phyloP scores from a whole-genome alignment of 2,113 vertebrate genomes.

The Cisticola juncidis region DNA sequence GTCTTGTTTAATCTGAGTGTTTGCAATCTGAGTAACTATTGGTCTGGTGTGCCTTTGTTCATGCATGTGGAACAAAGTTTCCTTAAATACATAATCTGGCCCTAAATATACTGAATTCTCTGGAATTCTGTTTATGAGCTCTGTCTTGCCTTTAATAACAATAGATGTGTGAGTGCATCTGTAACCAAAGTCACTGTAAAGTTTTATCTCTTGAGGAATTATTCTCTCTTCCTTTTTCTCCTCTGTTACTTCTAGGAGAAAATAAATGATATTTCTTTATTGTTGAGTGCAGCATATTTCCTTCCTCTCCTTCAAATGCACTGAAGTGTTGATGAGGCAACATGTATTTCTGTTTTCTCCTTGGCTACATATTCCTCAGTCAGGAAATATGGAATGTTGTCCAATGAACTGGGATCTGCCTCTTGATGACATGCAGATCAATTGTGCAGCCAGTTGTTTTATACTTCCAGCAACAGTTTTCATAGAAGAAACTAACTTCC shows the following conservation, averaged over 20 bases:
- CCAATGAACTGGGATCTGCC: neutral
- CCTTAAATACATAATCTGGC: neutral
- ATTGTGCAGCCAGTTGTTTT: neutral
- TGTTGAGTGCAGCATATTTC: neutral
- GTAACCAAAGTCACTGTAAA: neutral
- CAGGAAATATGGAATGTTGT: neutral
- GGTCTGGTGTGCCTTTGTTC: neutral
- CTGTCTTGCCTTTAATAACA: neutral
- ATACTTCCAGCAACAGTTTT: neutral
- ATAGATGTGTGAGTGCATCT: neutral
- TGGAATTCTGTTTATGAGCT: neutral
- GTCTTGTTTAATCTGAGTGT: neutral
- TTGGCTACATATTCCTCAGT: neutral
- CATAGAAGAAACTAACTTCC: neutral
- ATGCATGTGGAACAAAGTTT: neutral
- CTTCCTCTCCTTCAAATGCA: neutral
- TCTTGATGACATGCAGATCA: neutral
- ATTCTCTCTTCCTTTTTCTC: neutral
- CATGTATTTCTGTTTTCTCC: neutral
- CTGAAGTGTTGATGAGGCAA: neutral
- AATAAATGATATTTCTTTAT: neutral
- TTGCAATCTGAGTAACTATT: neutral
- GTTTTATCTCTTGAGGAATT: neutral
- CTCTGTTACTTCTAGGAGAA: neutral
- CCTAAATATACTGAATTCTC: neutral